Conservation (phyloP, 2,888 invertebrate genomes). For the Petrophora chlorosata region DNA sequence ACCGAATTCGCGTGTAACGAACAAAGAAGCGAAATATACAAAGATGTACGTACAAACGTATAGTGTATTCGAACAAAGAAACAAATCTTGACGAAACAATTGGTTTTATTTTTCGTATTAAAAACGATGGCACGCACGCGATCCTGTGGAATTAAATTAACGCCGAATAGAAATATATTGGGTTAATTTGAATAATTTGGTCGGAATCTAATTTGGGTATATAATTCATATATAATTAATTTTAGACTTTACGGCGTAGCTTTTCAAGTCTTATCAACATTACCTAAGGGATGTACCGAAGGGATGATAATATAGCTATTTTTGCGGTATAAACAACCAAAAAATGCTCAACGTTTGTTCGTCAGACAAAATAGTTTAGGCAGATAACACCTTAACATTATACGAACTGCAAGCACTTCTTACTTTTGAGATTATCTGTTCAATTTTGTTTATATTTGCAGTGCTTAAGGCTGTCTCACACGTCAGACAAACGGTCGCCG, state of each 20-base stretch:
- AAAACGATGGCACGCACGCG: constrained; percentile 53
- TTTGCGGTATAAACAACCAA: no score
- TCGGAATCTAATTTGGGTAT: not conserved
- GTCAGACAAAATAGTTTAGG: no score
- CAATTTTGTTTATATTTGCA: no score
- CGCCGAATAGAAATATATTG: constrained; percentile 1
- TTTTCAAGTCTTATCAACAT: no score
- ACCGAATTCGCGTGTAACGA: constrained; percentile 24
- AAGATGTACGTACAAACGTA: constrained; percentile 1
- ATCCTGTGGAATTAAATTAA: constrained; percentile 30
- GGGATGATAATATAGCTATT: no score
- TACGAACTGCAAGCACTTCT: no score
- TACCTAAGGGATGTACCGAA: no score
- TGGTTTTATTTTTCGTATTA: constrained; percentile 61
- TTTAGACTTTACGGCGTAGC: not conserved
- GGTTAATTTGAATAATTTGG: constrained; percentile 16
- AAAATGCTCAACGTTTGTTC: no score
- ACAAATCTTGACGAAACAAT: constrained; percentile 58
- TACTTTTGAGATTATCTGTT: no score
- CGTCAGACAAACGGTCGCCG: no score
- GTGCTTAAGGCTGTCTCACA: no score
- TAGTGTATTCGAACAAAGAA: constrained; percentile 25
- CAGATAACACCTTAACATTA: no score
- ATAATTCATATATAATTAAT: not conserved
- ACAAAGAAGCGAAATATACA: constrained; percentile 17